These are phyloP conservation scores for Lepidothrix coronata DNA, from an alignment of 2,113 vertebrate genomes.

Conservation along the genomic window DNA sequence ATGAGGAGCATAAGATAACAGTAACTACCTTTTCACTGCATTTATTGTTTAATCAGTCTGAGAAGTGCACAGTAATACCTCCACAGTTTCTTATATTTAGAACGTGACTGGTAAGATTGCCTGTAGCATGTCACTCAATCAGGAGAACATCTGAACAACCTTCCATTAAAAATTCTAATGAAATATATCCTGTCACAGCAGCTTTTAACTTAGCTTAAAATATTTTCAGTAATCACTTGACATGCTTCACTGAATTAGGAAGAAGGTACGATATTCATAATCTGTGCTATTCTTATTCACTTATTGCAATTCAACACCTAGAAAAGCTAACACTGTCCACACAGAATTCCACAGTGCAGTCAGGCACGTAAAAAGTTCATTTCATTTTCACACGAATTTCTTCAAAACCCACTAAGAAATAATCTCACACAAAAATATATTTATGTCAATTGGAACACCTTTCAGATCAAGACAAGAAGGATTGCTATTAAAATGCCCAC, in stretches of 20 bases:
- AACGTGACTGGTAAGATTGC: background rate
- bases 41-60: background rate
- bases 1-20: background rate
- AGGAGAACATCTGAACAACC: constrained; percentile 20
- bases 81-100: background rate
- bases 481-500: background rate
- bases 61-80: background rate
- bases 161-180: constrained; percentile 49
- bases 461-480: background rate
- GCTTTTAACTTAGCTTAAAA: constrained; percentile 39
- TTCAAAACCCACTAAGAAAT: background rate
- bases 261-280: background rate
- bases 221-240: constrained; percentile 56
- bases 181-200: constrained; percentile 52
- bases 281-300: background rate
- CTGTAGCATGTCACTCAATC: constrained; percentile 23
- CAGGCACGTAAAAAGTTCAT: background rate
- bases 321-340: background rate
- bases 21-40: background rate
- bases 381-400: background rate
- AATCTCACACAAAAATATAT: background rate
- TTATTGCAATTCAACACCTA: background rate
- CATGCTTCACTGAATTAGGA: background rate
- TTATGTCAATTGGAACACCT: background rate
- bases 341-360: background rate